Conservation (phyloP, 2,113 vertebrate species). For the Alces alces region DNA sequence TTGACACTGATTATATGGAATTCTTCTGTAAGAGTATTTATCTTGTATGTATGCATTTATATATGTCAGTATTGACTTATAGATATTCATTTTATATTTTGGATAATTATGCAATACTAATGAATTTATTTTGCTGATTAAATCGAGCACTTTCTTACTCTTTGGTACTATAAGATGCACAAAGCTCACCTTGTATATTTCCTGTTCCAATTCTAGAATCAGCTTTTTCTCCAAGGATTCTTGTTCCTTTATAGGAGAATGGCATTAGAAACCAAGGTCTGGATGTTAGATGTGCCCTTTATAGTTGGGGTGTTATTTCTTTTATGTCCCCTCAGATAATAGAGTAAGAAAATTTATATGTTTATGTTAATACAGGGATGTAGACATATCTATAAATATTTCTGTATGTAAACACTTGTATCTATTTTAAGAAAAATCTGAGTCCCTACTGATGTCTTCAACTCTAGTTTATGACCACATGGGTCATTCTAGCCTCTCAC, state of each 20-base stretch:
- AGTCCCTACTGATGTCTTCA: neutral
- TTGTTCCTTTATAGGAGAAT: neutral
- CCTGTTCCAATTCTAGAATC: neutral
- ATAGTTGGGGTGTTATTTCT: neutral
- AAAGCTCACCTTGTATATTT: neutral
- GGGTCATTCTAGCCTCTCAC: neutral
- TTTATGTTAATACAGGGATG: neutral
- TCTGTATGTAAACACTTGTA: neutral
- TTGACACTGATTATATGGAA: neutral
- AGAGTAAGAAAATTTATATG: neutral
- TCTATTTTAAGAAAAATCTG: neutral
- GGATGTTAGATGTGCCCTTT: neutral
- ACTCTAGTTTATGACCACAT: neutral
- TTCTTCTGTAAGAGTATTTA: neutral
- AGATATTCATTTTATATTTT: constrained; percentile 4
- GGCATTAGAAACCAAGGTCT: neutral
- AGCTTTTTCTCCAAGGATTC: neutral
- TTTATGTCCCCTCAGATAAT: neutral
- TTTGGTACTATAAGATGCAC: neutral
- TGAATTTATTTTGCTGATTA: neutral
- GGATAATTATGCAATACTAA: neutral
- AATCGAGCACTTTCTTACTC: neutral
- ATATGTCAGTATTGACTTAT: neutral
- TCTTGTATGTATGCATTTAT: neutral
- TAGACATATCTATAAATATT: neutral